phyloP scores from a whole-genome alignment of 2,113 vertebrate species.

The Amazona guildingii region DNA sequence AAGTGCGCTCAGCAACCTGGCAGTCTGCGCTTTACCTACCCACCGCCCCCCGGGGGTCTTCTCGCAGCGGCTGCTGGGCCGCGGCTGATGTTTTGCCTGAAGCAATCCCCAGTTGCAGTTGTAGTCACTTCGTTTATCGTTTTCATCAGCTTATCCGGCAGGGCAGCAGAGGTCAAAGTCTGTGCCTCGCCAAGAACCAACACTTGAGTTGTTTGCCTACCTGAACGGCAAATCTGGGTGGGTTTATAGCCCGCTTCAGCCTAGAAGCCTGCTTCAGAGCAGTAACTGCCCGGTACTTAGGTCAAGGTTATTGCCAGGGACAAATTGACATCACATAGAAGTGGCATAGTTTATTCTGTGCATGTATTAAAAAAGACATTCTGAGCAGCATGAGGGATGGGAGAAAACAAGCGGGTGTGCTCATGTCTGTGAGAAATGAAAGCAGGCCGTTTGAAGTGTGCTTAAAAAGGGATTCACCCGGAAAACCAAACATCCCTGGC shows the following conservation, averaged over 20 bases:
- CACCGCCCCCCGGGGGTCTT: accelerated
- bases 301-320: not conserved
- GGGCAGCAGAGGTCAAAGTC: too few species aligned
- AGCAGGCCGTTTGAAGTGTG: constrained; percentile 2
- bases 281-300: not conserved
- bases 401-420: not conserved
- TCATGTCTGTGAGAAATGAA: not conserved
- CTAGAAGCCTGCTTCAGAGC: not conserved
- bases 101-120: accelerated
- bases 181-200: accelerated
- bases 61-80: accelerated
- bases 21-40: accelerated
- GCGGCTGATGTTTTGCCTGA: not conserved
- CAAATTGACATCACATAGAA: not conserved
- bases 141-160: accelerated
- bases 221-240: accelerated
- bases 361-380: not conserved
- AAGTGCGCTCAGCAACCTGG: accelerated
- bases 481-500: not conserved
- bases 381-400: not conserved
- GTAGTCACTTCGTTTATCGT: not conserved
- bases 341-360: not conserved
- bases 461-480: not conserved
- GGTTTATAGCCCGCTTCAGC: not conserved
- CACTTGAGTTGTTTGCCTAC: not conserved